These are phyloP conservation scores for Parambassis ranga DNA, from an alignment of 2,797 vertebrate species.

Conservation along the genomic window DNA sequence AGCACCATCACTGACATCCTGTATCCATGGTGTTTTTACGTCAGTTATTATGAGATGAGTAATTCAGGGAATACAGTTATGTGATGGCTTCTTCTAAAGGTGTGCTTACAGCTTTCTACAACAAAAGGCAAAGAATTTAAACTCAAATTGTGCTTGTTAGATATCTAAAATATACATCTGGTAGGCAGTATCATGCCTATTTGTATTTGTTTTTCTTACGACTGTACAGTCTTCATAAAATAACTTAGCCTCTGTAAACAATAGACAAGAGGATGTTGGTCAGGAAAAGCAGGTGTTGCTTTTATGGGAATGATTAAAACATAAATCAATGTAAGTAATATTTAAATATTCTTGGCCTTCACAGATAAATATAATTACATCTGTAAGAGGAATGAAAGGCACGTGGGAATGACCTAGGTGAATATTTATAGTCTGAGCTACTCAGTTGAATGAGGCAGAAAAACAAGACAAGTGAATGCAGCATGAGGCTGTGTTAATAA, in stretches of 20 bases:
- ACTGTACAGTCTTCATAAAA: constrained; percentile 31
- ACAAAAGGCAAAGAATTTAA: constrained; percentile 3
- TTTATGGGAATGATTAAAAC: constrained; percentile 21
- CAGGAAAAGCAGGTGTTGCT: constrained; percentile 5
- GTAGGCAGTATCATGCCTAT: constrained; percentile 4
- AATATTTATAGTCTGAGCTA: neutral
- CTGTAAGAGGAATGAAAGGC: constrained; percentile 57
- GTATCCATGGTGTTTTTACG: constrained; percentile 2
- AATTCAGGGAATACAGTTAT: constrained; percentile 1
- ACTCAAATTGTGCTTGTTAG: constrained; percentile 51
- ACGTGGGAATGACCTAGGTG: constrained; percentile 45
- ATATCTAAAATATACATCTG: constrained; percentile 50
- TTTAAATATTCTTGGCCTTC: constrained; percentile 33
- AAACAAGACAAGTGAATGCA: constrained; percentile 3
- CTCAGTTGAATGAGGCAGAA: neutral
- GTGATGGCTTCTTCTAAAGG: neutral
- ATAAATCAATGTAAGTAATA: neutral
- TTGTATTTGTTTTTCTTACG: neutral
- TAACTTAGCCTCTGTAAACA: constrained; percentile 41
- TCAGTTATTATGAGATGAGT: constrained; percentile 10
- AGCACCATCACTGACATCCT: constrained; percentile 32
- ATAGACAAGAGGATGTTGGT: constrained; percentile 3
- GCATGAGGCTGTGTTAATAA: constrained; percentile 16
- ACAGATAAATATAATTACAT: constrained; percentile 22
- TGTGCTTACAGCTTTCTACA: neutral